Evolutionary conservation across 2,888 invertebrate species (phyloP).

Genomic region (Machimus atricapillus): DNA sequence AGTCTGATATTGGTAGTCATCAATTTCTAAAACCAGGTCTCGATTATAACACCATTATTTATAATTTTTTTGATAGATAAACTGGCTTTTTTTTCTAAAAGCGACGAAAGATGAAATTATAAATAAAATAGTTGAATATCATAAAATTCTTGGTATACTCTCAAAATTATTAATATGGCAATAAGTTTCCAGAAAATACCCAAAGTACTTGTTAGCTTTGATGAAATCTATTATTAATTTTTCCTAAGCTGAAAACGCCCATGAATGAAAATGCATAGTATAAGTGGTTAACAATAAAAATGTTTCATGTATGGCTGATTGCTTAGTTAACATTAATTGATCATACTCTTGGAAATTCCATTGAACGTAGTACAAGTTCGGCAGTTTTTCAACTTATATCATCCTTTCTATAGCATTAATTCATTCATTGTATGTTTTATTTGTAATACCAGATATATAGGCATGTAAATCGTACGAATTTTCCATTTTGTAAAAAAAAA

Average conservation of each 20-base stretch:
- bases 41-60: no score
- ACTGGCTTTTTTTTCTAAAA: no score
- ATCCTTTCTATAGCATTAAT: not conserved
- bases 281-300: not conserved
- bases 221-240: not conserved
- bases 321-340: not conserved
- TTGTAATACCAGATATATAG: not conserved
- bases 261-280: not conserved
- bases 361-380: slow-evolving; percentile 18
- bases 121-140: not conserved
- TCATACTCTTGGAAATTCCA: slow-evolving; percentile 14
- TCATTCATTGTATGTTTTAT: not conserved
- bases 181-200: not conserved
- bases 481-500: slow-evolving; percentile 27
- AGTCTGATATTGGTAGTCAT: no score
- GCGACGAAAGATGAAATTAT: not conserved
- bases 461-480: slow-evolving; percentile 18
- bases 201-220: not conserved
- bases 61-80: no score
- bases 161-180: not conserved
- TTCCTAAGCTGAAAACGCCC: not conserved
- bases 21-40: no score
- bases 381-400: slow-evolving; percentile 8
- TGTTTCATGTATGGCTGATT: not conserved
- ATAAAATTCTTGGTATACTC: not conserved